Evolutionary conservation across 2,113 vertebrate species (phyloP).

Genomic region (Mesitornis unicolor): DNA sequence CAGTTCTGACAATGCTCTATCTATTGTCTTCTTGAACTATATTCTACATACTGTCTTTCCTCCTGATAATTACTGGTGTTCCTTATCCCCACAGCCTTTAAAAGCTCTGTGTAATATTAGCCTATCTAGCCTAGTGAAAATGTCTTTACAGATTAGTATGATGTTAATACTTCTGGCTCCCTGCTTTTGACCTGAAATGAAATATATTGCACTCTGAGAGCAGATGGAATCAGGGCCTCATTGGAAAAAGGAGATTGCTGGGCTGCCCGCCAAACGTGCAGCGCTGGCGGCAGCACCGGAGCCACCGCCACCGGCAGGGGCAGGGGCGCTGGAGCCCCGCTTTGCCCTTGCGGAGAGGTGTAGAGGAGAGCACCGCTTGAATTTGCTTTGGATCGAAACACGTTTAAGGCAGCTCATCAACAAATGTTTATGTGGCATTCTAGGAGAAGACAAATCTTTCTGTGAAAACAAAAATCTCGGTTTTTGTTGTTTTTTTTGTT

Average conservation of each 20-base stretch:
- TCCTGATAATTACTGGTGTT: constrained; percentile 69
- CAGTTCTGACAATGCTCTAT: constrained; percentile 19
- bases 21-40: constrained; percentile 51
- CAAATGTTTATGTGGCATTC: constrained; percentile 8
- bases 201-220: constrained; percentile 75
- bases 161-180: constrained; percentile 80
- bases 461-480: background rate
- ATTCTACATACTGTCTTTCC: constrained; percentile 44
- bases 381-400: constrained; percentile 33
- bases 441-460: constrained; percentile 16
- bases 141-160: constrained; percentile 84
- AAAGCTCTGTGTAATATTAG: constrained; percentile 79
- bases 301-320: background rate
- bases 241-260: constrained; percentile 71
- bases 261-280: constrained; percentile 67
- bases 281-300: constrained; percentile 33
- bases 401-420: background rate
- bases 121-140: constrained; percentile 81
- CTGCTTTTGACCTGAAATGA: constrained; percentile 82
- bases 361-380: background rate
- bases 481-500: background rate
- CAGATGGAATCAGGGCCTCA: constrained; percentile 79
- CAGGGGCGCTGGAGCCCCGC: background rate
- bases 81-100: constrained; percentile 74
- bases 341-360: background rate